Evolutionary conservation across 1,140 invertebrate genomes (phyloP), one percentile per base, ranked within the genome.

Genomic region (Drosophila willistoni): DNA sequence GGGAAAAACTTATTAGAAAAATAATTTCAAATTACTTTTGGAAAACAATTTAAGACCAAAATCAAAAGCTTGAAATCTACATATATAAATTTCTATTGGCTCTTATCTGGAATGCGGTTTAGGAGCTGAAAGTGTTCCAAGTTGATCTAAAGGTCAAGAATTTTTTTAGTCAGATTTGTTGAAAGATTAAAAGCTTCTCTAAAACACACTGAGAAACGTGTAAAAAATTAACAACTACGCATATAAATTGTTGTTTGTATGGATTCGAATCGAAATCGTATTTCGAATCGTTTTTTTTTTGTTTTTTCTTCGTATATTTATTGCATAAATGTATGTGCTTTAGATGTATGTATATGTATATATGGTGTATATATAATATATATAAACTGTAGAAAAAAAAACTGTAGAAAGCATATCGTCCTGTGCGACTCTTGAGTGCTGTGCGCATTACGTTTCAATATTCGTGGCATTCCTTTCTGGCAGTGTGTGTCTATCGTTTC

Each of bases 341-440:
- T 10, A 51, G 44, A 51, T 51, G 17, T 47, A 47, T 47, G 19
- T 39, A 67, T 87, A 76, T 78, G 72, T 79, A 87, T 64, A 70
- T 89, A 89, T 89, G 51, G 14, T 51, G 14, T 39, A 67, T 87
- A 76, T 78, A 72, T 79, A 87, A 89, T 89, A 42, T 63, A 75
- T 87, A 87, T 87, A 51, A 79, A 73, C 60, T 85, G 47, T 68
- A 73, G 10, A 74, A 71, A 82, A 86, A 87, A 87, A 75, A 83
- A 87, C 68, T 59, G 73, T 86, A 87, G 51, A 87, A 86, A 86
- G 75, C 64, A 64, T 79, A 68, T 63, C n/a, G 42, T 81, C 17
- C 7, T 51, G 44, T 51, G 44, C 44, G 19, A 51, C 44, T 29
- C 0, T 29, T 51, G 44, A 22, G 69, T 67, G 55, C 69, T 68